Percentiles rank a stretch among this genome's conserved stretches.
Conservation (phyloP, 2,797 vertebrate genomes). For the Acridotheres tristis region DNA sequence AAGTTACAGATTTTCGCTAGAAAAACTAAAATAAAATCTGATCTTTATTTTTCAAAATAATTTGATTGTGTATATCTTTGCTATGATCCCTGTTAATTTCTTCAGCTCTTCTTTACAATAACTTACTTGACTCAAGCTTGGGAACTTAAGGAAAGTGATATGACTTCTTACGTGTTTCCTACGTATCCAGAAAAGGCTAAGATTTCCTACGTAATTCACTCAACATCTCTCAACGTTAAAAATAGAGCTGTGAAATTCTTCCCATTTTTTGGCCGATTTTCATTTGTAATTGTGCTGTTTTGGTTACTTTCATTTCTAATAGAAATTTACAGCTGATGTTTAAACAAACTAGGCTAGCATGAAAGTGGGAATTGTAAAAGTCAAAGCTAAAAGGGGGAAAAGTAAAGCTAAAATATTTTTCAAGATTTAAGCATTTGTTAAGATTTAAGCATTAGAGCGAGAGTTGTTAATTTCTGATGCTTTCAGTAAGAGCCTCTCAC, state of each 20-base stretch:
- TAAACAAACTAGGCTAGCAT: neutral
- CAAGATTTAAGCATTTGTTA: neutral
- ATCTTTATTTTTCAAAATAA: neutral
- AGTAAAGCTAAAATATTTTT: neutral
- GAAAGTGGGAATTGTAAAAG: neutral
- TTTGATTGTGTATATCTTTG: neutral
- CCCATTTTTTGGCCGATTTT: neutral
- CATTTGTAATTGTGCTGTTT: neutral
- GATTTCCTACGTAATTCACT: neutral
- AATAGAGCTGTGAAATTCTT: constrained; percentile 9
- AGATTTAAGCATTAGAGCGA: neutral
- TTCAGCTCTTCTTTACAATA: neutral
- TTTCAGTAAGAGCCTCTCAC: neutral
- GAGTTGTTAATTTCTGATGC: neutral
- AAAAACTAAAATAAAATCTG: neutral
- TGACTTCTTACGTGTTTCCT: neutral
- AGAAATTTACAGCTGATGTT: neutral
- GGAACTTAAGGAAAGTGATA: neutral
- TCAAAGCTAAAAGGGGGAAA: neutral
- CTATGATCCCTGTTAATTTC: neutral
- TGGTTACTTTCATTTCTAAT: neutral
- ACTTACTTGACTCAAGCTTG: neutral
- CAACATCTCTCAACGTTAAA: neutral
- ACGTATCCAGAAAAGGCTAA: neutral
- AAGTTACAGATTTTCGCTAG: neutral